phyloP scores from a whole-genome alignment of 2,888 invertebrate species.

The Ptychoptera contaminata region DNA sequence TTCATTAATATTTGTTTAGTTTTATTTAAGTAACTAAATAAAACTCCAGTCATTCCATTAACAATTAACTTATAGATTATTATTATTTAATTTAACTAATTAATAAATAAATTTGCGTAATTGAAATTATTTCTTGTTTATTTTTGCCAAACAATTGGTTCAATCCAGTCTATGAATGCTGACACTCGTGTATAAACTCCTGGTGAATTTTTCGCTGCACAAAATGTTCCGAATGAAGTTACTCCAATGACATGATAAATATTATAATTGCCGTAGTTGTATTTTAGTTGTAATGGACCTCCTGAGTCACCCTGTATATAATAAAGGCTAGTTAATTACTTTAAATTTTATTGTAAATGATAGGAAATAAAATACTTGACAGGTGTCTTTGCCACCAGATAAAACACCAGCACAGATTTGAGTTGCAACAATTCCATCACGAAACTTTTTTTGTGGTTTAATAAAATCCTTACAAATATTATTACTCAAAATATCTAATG shows the following conservation, averaged over 20 bases:
- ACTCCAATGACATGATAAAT: conserved; percentile 12
- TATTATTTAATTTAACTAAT: too few relatives aligned
- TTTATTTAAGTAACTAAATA: too few relatives aligned
- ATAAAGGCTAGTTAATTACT: too few relatives aligned
- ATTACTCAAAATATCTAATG: neutral
- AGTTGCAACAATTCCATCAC: conserved; percentile 19
- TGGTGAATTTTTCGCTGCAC: conserved; percentile 14
- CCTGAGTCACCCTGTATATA: conserved; percentile 23
- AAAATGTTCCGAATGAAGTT: conserved; percentile 17
- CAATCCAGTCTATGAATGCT: conserved; percentile 17
- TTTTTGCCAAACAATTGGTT: conserved; percentile 11
- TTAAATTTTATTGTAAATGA: too few relatives aligned
- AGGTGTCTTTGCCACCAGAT: conserved; percentile 21
- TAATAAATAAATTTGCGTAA: too few relatives aligned
- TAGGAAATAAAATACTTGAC: conserved; percentile 16
- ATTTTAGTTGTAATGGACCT: conserved; percentile 22
- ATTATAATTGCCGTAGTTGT: neutral
- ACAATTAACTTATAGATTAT: too few relatives aligned
- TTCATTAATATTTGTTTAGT: too few relatives aligned
- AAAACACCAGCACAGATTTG: conserved; percentile 26
- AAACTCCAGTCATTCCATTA: too few relatives aligned
- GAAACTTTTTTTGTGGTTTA: neutral
- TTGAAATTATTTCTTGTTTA: too few relatives aligned
- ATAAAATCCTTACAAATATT: neutral
- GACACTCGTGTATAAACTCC: conserved; percentile 17